These are phyloP conservation scores for Mesoclemmys tuberculata DNA, from an alignment of 2,113 vertebrate species.

Conservation along the genomic window DNA sequence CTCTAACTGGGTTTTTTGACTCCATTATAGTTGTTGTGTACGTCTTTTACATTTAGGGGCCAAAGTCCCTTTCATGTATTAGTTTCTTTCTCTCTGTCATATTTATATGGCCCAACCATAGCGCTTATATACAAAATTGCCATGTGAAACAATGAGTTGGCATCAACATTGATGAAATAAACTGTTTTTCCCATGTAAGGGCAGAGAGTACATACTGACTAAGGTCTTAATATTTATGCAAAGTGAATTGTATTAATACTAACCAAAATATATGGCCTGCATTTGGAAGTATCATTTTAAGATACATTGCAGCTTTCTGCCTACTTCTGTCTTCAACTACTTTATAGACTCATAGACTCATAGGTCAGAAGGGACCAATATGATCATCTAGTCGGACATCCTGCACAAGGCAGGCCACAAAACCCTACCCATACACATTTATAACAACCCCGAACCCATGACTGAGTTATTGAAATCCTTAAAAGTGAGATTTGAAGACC, in stretches of 20 bases:
- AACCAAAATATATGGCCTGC: neutral
- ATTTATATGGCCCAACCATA: neutral
- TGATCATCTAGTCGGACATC: no score
- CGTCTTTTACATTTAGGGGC: neutral
- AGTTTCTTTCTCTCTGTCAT: neutral
- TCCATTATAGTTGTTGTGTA: neutral
- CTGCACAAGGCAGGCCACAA: no score
- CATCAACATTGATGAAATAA: neutral
- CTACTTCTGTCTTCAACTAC: neutral
- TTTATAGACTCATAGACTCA: no score
- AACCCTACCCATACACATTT: no score
- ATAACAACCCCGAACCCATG: no score
- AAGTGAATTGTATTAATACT: neutral
- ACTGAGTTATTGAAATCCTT: no score
- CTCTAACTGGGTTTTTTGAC: accelerated
- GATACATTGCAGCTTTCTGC: neutral
- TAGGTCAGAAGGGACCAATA: no score
- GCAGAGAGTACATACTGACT: neutral
- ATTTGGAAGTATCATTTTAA: neutral
- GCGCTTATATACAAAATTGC: neutral
- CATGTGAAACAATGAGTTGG: neutral
- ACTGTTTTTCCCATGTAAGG: neutral
- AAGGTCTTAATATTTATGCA: neutral
- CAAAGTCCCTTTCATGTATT: neutral
- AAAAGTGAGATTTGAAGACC: no score